These are phyloP conservation scores for Ophion ventricosus DNA, from an alignment of 2,888 invertebrate genomes.

Conservation along the genomic window DNA sequence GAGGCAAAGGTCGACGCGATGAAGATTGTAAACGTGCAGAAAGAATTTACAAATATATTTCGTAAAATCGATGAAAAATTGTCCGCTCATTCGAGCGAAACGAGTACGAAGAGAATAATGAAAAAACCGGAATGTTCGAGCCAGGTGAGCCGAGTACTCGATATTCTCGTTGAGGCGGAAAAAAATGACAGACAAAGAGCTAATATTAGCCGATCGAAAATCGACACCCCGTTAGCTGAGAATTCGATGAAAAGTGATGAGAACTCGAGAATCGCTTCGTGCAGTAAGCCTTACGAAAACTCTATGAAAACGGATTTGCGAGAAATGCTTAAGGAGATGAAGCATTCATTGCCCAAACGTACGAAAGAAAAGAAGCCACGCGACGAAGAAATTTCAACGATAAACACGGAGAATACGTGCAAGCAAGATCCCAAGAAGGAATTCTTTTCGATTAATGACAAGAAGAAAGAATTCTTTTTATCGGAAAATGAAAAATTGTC, in stretches of 20 bases:
- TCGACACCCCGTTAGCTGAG: constrained; percentile 1
- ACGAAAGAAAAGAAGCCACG: constrained; percentile 81
- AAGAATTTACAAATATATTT: constrained; percentile 79
- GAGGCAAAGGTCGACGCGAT: constrained; percentile 8
- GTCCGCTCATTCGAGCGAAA: constrained; percentile 64
- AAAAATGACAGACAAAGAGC: constrained; percentile 69
- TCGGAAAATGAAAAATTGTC: constrained; percentile 23
- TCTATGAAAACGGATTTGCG: constrained; percentile 83
- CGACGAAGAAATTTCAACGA: constrained; percentile 29
- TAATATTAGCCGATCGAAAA: constrained; percentile 40
- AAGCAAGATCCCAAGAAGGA: constrained; percentile 8
- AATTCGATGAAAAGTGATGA: constrained; percentile 14
- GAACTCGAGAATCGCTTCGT: neutral
- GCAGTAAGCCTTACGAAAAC: constrained; percentile 69
- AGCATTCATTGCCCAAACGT: constrained; percentile 88
- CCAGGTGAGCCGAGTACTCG: constrained; percentile 76
- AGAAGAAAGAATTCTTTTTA: constrained; percentile 30
- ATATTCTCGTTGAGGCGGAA: constrained; percentile 75
- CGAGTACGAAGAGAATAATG: constrained; percentile 19
- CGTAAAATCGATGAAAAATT: constrained; percentile 77
- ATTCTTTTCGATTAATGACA: constrained; percentile 19
- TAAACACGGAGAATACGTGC: neutral
- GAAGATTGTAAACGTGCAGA: constrained; percentile 45
- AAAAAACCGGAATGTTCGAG: constrained; percentile 67
- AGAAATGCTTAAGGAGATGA: constrained; percentile 91